These are phyloP conservation scores for Tethea ocularis DNA, from an alignment of 2,888 invertebrate genomes.

Conservation along the genomic window DNA sequence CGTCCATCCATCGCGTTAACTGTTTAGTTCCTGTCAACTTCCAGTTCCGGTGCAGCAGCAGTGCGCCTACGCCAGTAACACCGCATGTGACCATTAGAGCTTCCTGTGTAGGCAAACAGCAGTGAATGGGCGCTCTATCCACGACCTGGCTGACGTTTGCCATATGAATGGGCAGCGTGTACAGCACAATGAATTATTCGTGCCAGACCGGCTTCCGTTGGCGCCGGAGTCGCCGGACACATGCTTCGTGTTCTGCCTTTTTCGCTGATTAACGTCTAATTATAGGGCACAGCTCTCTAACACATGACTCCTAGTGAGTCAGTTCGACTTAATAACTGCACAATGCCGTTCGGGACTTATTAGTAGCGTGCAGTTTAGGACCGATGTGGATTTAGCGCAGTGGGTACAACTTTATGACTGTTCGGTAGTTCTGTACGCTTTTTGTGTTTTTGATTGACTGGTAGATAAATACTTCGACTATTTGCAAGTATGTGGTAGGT, in stretches of 20 bases:
- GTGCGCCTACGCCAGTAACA: constrained; percentile 46
- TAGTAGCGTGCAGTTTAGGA: constrained; percentile 49
- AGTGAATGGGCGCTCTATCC: constrained; percentile 59
- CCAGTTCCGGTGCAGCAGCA: constrained; percentile 69
- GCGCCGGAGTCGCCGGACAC: constrained; percentile 74
- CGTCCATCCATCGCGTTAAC: constrained; percentile 55
- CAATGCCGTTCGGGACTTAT: constrained; percentile 58
- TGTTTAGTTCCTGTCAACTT: constrained; percentile 69
- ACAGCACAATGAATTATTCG: constrained; percentile 73
- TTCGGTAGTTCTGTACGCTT: constrained; percentile 18
- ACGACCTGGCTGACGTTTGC: constrained; percentile 54
- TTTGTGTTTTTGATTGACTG: constrained; percentile 16
- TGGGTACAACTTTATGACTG: constrained; percentile 35
- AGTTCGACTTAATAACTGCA: constrained; percentile 60
- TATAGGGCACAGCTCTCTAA: constrained; percentile 72
- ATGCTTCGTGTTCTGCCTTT: constrained; percentile 70
- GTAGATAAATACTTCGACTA: not conserved
- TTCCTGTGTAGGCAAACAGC: constrained; percentile 60
- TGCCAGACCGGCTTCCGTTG: constrained; percentile 76
- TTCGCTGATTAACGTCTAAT: constrained; percentile 80
- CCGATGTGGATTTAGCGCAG: constrained; percentile 41
- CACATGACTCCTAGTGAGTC: constrained; percentile 75
- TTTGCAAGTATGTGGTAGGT: no score
- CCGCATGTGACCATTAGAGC: constrained; percentile 60
- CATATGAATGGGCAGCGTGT: constrained; percentile 69